phyloP scores from a whole-genome alignment of 2,113 vertebrate genomes.

The Pygoscelis adeliae region DNA sequence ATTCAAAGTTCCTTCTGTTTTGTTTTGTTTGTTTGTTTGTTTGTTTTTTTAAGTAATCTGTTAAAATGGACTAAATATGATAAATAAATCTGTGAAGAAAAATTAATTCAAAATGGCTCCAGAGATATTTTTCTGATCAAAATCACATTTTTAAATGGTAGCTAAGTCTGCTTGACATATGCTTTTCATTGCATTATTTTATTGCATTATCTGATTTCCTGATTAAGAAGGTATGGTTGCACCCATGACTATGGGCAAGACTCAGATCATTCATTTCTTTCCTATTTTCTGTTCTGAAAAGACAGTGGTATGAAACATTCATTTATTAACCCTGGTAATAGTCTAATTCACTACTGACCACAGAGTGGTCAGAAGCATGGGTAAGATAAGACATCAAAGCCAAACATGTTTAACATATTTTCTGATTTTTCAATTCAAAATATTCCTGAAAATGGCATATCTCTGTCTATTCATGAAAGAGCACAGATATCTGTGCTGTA shows the following conservation, averaged over 20 bases:
- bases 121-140: background rate
- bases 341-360: background rate
- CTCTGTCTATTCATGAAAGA: background rate
- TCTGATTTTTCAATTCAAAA: background rate
- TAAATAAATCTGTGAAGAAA: background rate
- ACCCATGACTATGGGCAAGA: background rate
- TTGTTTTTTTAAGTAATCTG: background rate
- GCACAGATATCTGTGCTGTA: background rate
- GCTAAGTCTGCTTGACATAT: background rate
- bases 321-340: background rate
- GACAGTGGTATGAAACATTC: background rate
- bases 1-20: background rate
- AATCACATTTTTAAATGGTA: background rate
- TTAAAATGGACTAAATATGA: background rate
- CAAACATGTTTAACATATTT: background rate
- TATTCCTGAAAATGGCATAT: background rate
- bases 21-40: background rate
- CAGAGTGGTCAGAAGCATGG: background rate
- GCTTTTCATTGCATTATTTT: background rate
- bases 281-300: background rate
- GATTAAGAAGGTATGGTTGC: background rate
- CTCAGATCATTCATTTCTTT: background rate
- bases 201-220: background rate
- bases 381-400: background rate
- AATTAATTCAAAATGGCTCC: background rate